Conservation (phyloP, 1,140 invertebrate species). For the Drosophila mojavensis region DNA sequence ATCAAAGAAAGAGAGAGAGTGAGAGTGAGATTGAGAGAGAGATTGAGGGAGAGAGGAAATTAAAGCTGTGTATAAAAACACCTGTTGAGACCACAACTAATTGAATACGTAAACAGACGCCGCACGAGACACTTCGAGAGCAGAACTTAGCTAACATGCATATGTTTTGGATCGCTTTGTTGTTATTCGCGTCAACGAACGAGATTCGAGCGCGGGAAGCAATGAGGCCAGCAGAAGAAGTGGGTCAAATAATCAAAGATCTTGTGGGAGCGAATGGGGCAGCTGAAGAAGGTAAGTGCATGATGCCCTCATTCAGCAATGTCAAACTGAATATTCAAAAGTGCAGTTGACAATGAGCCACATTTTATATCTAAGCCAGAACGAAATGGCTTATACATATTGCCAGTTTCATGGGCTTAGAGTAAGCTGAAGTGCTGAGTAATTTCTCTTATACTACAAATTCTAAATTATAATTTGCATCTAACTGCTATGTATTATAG, state of each 20-base stretch:
- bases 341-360: too few relatives aligned
- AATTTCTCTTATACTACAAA: too few relatives aligned
- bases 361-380: too few relatives aligned
- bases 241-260: slow-evolving; percentile 69
- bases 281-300: slow-evolving; percentile 39
- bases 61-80: slow-evolving; percentile 49
- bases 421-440: not conserved
- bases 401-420: not conserved
- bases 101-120: slow-evolving; percentile 46
- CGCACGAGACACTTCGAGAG: slow-evolving; percentile 17
- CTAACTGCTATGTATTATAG: slow-evolving; percentile 21
- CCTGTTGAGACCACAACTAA: slow-evolving; percentile 29
- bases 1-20: not conserved
- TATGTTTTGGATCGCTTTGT: not conserved
- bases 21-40: slow-evolving; percentile 1
- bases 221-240: slow-evolving; percentile 54
- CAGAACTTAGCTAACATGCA: not conserved
- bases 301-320: not conserved
- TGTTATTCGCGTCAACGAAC: slow-evolving; percentile 28
- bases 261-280: slow-evolving; percentile 41
- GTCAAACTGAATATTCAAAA: not conserved
- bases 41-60: not conserved
- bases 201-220: slow-evolving; percentile 59
- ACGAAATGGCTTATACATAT: too few relatives aligned
- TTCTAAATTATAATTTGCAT: too few relatives aligned